phyloP scores from a whole-genome alignment of 2,888 invertebrate genomes.

The Lacanobia oleracea region DNA sequence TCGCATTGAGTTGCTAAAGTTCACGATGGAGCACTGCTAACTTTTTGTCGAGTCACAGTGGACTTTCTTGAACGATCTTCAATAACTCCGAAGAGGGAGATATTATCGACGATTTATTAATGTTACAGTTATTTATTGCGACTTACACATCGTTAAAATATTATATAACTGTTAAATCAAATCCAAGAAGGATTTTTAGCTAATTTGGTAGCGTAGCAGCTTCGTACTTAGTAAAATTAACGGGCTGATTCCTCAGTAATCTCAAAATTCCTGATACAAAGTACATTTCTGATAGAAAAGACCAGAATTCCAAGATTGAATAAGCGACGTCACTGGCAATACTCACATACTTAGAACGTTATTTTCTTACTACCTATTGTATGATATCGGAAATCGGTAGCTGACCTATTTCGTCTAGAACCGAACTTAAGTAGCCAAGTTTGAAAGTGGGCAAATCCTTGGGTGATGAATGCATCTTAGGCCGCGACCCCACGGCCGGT shows the following conservation, averaged over 20 bases:
- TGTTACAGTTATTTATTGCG: constrained; percentile 41
- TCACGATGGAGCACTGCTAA: constrained; percentile 47
- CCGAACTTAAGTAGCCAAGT: constrained; percentile 49
- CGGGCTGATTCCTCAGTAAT: not conserved
- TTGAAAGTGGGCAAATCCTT: constrained; percentile 66
- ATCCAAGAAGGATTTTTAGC: not conserved
- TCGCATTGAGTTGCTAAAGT: constrained; percentile 61
- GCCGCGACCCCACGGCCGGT: constrained; percentile 75
- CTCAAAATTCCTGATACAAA: not conserved
- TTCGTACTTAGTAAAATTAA: not conserved
- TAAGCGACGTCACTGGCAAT: not conserved
- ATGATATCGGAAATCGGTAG: constrained; percentile 10
- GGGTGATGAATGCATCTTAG: constrained; percentile 81
- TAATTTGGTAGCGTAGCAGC: not conserved
- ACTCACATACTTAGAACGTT: not conserved
- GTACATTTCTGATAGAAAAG: not conserved
- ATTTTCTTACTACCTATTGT: constrained; percentile 2
- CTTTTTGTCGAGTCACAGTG: constrained; percentile 62
- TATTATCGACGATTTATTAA: constrained; percentile 57
- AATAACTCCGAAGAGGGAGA: constrained; percentile 54
- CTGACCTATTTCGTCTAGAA: constrained; percentile 32
- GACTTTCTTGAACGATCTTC: constrained; percentile 57
- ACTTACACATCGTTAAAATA: constrained; percentile 1
- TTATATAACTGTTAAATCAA: not conserved
- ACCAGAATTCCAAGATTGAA: not conserved